Evolutionary conservation across 2,888 invertebrate species (phyloP).

Genomic region (Cantharis rustica): DNA sequence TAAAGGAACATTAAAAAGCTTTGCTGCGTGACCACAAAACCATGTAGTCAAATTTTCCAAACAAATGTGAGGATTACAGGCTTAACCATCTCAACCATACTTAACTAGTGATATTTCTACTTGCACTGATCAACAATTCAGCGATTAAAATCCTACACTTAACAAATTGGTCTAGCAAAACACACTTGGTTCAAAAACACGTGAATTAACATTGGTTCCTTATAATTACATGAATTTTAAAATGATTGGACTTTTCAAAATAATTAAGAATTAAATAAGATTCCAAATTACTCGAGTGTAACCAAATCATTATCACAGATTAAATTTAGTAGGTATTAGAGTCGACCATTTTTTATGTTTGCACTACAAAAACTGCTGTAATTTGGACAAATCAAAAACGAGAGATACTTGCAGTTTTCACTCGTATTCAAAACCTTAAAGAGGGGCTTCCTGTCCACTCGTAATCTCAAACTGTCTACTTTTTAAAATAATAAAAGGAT

Average conservation of each 20-base stretch:
- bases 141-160: background rate
- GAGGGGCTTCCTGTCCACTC: background rate
- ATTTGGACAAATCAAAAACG: background rate
- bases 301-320: background rate
- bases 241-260: background rate
- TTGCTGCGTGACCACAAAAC: background rate
- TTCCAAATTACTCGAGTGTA: background rate
- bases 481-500: too few species aligned
- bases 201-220: background rate
- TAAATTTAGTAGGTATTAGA: background rate
- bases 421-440: background rate
- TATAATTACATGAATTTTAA: background rate
- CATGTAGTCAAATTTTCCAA: background rate
- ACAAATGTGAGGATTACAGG: background rate
- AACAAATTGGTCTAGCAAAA: background rate
- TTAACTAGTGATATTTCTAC: background rate
- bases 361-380: background rate
- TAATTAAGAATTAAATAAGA: background rate
- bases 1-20: constrained; percentile 18
- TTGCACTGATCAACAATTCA: background rate
- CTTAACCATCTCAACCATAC: background rate
- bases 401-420: background rate
- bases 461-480: background rate
- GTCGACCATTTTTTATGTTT: background rate
- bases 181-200: background rate